Evolutionary conservation across 1,140 invertebrate species (phyloP).

Genomic region (Drusus annulatus): DNA sequence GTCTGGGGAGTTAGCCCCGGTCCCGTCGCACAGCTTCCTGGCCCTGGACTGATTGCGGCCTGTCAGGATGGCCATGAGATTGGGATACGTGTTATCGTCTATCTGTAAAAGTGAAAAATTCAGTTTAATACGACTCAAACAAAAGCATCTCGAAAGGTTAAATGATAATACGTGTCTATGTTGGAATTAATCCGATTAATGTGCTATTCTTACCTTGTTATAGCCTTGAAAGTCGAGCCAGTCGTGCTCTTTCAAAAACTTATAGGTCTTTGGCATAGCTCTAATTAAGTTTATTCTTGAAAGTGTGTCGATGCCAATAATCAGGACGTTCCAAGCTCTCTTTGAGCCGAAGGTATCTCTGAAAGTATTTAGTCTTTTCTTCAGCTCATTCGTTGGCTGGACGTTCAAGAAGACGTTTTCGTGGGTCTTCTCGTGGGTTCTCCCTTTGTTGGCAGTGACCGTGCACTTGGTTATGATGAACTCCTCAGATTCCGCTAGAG

Average conservation of each 20-base stretch:
- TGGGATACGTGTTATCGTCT: conserved; percentile 88
- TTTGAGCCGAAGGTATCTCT: conserved; percentile 58
- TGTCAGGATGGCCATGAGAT: conserved; percentile 83
- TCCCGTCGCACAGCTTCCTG: conserved; percentile 70
- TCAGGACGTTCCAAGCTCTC: conserved; percentile 74
- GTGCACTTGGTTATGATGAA: conserved; percentile 71
- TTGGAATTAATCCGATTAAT: background rate
- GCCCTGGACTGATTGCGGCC: conserved; percentile 73
- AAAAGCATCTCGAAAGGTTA: no score
- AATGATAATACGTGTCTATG: no score
- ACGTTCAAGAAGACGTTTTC: conserved; percentile 62
- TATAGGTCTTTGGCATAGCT: conserved; percentile 82
- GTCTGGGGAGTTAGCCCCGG: conserved; percentile 60
- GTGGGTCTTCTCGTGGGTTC: conserved; percentile 62
- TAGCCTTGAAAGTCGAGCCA: conserved; percentile 71
- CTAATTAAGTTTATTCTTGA: conserved; percentile 84
- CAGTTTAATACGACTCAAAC: no score
- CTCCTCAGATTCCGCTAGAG: conserved; percentile 65
- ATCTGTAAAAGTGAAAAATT: conserved; percentile 64
- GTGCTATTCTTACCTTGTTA: conserved; percentile 66
- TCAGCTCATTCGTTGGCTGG: conserved; percentile 57
- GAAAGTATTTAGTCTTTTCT: conserved; percentile 55
- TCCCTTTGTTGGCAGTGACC: conserved; percentile 60
- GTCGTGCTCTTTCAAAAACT: conserved; percentile 75
- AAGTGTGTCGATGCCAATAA: conserved; percentile 87